Percentiles rank a stretch among this genome's conserved stretches.
These are phyloP conservation scores for Hypselothyrea guttata DNA, from an alignment of 2,888 invertebrate species.

Conservation along the genomic window DNA sequence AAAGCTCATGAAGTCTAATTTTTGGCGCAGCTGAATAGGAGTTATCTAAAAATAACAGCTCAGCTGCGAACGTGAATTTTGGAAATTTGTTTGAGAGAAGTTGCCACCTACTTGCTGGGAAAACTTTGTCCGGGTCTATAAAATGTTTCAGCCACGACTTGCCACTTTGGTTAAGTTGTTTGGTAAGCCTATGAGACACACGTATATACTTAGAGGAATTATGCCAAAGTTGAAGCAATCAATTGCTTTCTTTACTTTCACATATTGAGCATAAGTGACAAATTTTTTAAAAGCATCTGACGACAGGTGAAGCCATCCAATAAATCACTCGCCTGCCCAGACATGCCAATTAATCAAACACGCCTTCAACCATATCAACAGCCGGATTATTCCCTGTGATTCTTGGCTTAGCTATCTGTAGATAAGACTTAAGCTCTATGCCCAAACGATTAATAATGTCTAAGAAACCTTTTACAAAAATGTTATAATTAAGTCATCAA, in stretches of 20 bases:
- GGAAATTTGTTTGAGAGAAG: conserved; percentile 40
- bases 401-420: conserved; percentile 1
- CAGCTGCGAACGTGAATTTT: conserved; percentile 48
- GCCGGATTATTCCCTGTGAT: conserved; percentile 5
- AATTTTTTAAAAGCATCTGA: conserved; percentile 12
- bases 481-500: conserved; percentile 61
- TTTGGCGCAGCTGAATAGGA: conserved; percentile 14
- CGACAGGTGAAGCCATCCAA: conserved; percentile 48
- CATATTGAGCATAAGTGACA: conserved; percentile 1
- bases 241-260: conserved; percentile 33
- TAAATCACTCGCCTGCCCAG: conserved; percentile 54
- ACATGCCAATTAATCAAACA: conserved; percentile 56
- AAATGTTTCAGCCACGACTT: conserved; percentile 35
- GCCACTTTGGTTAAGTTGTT: conserved; percentile 34
- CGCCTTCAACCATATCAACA: conserved; percentile 34
- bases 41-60: conserved; percentile 65
- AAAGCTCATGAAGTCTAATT: conserved; percentile 15
- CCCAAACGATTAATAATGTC: conserved; percentile 47
- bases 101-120: conserved; percentile 29
- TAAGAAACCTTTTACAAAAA: conserved; percentile 30
- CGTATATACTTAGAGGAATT: conserved; percentile 23
- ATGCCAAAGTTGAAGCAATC: conserved; percentile 57
- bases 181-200: conserved; percentile 29
- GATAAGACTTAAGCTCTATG: conserved; percentile 6
- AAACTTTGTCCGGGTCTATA: conserved; percentile 55